Conservation (phyloP, 2,888 invertebrate genomes). For the Baccha elongata region DNA sequence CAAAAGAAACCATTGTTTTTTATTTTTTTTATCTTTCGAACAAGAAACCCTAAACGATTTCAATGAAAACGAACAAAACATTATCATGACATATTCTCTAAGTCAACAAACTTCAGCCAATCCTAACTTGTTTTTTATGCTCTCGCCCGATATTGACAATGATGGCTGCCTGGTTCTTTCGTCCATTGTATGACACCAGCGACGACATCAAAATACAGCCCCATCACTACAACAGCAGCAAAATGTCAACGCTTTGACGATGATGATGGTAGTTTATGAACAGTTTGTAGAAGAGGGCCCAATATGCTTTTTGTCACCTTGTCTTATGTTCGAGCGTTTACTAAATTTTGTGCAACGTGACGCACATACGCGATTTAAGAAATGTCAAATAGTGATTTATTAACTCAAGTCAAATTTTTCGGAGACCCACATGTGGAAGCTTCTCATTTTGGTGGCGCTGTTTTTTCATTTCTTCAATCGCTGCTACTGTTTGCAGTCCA, state of each 20-base stretch:
- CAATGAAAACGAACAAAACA: not conserved
- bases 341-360: constrained; percentile 73
- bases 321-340: constrained; percentile 67
- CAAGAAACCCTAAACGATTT: constrained; percentile 26
- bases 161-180: constrained; percentile 20
- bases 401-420: constrained; percentile 67
- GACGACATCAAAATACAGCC: constrained; percentile 41
- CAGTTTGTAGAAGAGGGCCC: constrained; percentile 63
- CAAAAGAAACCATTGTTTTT: constrained; percentile 21
- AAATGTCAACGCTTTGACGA: constrained; percentile 61
- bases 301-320: constrained; percentile 74
- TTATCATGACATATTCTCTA: constrained; percentile 22
- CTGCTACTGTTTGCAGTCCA: not conserved
- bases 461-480: constrained; percentile 9
- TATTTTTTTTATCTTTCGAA: constrained; percentile 6
- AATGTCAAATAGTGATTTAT: constrained; percentile 72
- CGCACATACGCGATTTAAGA: constrained; percentile 66
- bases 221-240: constrained; percentile 22
- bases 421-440: constrained; percentile 49
- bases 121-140: constrained; percentile 35
- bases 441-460: constrained; percentile 70
- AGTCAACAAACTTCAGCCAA: constrained; percentile 5
- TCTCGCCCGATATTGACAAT: constrained; percentile 38
- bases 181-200: constrained; percentile 47
- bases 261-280: constrained; percentile 69